Evolutionary conservation across 2,113 vertebrate genomes (phyloP), one percentile per base, ranked within the genome.

Genomic region (Tachysurus fulvidraco): DNA sequence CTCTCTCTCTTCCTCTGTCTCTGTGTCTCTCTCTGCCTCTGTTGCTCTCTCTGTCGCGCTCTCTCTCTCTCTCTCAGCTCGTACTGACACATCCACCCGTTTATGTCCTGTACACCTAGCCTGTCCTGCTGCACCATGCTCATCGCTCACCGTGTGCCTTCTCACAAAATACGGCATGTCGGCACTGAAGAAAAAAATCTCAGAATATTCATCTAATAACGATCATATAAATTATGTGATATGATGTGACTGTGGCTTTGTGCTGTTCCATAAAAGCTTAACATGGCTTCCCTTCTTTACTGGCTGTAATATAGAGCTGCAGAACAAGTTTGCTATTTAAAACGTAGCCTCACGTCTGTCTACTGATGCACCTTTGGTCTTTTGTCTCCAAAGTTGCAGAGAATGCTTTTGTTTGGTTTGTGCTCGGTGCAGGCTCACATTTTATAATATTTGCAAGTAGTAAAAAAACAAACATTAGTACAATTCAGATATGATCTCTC

Each of bases 371-470:
- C 9, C 69, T 73, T 73, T 41, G 69, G 69, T 23, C 9, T 23
- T 25, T 46, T 46, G 19, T 73, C 69, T 73, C 69, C 69, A 73
- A 73, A 73, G 69, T 46, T 73, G 36, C 28, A 69, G 36, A 69
- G 11, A n/a, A 2, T 13, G 69, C 44, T 17, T 44, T 19, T 71
- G 90, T 90, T 91, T 87, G 79, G 83, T 90, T 90, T 28, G 12
- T n/a, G 93, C 93, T 93, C 92, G 80, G 85, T 85, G 89, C 91
- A 91, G 92, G 89, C 92, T 91, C 84, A 85, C 89, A 81, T 77
- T 88, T 36, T 36, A n/a, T 83, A 50, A 92, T 91, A 86, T 93
- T 93, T 95, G 94, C 93, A 94, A 95, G 93, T 94, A 94, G 93
- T 91, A 87, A 91, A 86, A 86, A 36, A 52, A 9, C 17, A 41